Evolutionary conservation across 1,140 invertebrate genomes (phyloP).

Genomic region (Drosophila athabasca): DNA sequence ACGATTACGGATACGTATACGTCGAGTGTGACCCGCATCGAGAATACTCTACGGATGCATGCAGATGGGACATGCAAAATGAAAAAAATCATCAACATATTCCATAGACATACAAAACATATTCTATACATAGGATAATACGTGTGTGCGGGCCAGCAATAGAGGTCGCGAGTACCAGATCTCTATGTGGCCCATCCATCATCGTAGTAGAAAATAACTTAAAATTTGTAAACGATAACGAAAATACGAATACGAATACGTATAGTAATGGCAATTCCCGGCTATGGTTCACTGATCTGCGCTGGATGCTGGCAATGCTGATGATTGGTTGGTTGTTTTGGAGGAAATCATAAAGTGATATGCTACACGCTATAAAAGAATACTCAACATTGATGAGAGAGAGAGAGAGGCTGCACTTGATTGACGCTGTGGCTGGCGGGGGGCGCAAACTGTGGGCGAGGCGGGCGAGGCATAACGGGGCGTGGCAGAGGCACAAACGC

Average conservation of each 20-base stretch:
- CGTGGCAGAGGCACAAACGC: constrained; percentile 16
- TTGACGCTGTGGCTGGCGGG: constrained; percentile 12
- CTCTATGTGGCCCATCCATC: constrained; percentile 5
- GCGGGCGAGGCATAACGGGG: constrained; percentile 33
- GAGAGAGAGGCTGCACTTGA: too few species aligned
- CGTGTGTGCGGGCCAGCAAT: constrained; percentile 12
- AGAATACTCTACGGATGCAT: constrained; percentile 58
- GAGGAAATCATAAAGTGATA: constrained; percentile 41
- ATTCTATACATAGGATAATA: constrained; percentile 19
- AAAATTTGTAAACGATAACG: constrained; percentile 26
- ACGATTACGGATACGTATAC: constrained; percentile 38
- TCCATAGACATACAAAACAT: constrained; percentile 34
- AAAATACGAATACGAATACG: constrained; percentile 37
- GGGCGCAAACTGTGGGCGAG: constrained; percentile 24
- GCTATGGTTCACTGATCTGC: constrained; percentile 50
- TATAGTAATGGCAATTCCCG: constrained; percentile 33
- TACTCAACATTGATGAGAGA: constrained; percentile 30
- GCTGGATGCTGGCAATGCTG: constrained; percentile 25
- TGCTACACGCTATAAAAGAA: constrained; percentile 20
- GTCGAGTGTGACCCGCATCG: constrained; percentile 26
- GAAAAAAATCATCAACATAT: constrained; percentile 57
- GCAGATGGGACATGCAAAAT: constrained; percentile 63
- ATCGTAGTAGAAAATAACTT: constrained; percentile 22
- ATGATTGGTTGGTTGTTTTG: constrained; percentile 10
- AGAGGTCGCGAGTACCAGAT: constrained; percentile 10